Evolutionary conservation across 2,113 vertebrate genomes (phyloP), one percentile per base, ranked within the genome.

Genomic region (Corythornis vintsioides): DNA sequence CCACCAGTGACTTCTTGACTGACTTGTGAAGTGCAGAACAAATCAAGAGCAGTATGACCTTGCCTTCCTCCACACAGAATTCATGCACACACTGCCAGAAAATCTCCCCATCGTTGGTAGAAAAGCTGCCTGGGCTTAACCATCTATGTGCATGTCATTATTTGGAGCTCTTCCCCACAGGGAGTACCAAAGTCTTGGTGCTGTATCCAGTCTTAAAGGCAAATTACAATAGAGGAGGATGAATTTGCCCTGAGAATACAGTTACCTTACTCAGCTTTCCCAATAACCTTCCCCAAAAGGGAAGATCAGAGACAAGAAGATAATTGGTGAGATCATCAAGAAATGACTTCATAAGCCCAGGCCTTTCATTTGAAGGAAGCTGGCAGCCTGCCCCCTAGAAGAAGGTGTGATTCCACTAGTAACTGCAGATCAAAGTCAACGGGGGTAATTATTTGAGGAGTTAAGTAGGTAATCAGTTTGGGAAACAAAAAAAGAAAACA

Each of bases 301-400:
- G 85, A 95, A 94, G 94, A 96, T 96, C 90, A 96, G 83, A 96
- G 95, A 86, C 83, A 95, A 92, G 81, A 90, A 93, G 80, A 81
- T 94, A 97, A 95, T 93, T 90, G 87, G 86, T 96, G 91, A 95
- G 93, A 96, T 91, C 91, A 90, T 80, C 79, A 89, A 92, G 78
- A 95, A 94, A 92, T 96, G 7, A 96, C 75, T 91, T 94, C 92
- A 96, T 95, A 84, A 95, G 21, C 42, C 61, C 67, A 65, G 59
- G 55, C 55, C 77, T 96, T 95, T 93, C 76, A 87, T 96, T 75
- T 93, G 59, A 81, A 97, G 83, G 89, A 95, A 95, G 33, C 73
- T 96, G 96, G 95, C 94, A 96, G 75, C 61, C 72, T 92, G 82
- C 90, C 94, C 11, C n/a, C 45, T 86, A 71, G 63, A 90, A 94